Evolutionary conservation across 2,113 vertebrate genomes (phyloP), one percentile per base, ranked within the genome.

Genomic region (Henicopernis longicauda): DNA sequence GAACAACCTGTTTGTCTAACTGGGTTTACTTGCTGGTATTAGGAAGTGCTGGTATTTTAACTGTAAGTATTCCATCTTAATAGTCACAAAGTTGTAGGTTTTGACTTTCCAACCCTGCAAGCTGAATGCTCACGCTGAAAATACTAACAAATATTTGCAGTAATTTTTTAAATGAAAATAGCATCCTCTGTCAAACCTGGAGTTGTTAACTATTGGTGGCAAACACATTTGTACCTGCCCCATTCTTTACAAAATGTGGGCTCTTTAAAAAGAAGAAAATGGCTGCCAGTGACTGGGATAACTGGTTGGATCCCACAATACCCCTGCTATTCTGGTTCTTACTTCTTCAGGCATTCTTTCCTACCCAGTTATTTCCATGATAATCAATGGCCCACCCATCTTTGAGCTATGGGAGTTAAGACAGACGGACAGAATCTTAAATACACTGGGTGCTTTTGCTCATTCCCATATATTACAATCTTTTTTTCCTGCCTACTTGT

Each of bases 251-350:
- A 23, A 86, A 80, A 76, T 23, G 11, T 5, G 6, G 2, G 40
- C 54, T 82, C 49, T 65, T 72, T 18, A 25, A 22, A 90, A 62
- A 36, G 54, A 63, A 52, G 76, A 85, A 82, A n/a, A 65, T 10
- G 4, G 3, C 84, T 88, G 67, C 40, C 50, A 29, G 66, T 90
- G 70, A 83, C 93, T 88, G 82, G 85, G 88, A 70, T 86, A 90
- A 88, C 82, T 92, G 62, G 90, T 62, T 77, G 78, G 74, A 92
- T 22, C 40, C 88, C 58, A 36, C 82, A 58, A 5, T 54, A 19
- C 29, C 90, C 32, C 82, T 90, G 95, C 79, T 80, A 13, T 83
- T 95, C 93, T 93, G 62, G 74, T 96, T 96, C 79, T 80, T 82
- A 38, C 63, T 91, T 93, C 85, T 94, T 61, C 82, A 92, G 85